Percentiles rank a stretch among this genome's conserved stretches.
Conservation (phyloP, 2,888 invertebrate species). For the Hemistola chrysoprasaria region DNA sequence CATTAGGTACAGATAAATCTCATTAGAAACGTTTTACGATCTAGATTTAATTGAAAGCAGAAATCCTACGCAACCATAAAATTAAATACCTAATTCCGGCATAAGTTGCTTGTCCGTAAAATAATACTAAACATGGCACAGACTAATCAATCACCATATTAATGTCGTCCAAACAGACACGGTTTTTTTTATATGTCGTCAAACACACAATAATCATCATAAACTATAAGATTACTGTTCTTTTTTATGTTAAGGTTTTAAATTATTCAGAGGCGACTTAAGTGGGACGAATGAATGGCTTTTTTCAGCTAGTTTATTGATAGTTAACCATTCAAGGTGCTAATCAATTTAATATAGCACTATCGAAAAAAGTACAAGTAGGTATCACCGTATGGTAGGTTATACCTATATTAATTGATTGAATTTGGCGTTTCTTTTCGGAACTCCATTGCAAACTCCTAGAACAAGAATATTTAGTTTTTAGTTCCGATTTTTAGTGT, state of each 20-base stretch:
- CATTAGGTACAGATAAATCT: conserved; percentile 32
- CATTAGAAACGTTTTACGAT: conserved; percentile 41
- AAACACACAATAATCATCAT: conserved; percentile 40
- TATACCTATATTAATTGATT: too few species aligned
- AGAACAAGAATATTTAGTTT: too few species aligned
- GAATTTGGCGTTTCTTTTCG: too few species aligned
- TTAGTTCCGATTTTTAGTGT: too few species aligned
- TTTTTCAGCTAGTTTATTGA: conserved; percentile 29
- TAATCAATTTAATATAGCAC: conserved; percentile 9
- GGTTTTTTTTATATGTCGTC: conserved; percentile 39
- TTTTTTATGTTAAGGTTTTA: conserved; percentile 32
- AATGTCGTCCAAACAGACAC: conserved; percentile 36
- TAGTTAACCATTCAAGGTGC: neutral
- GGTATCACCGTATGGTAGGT: too few species aligned
- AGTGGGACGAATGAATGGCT: conserved; percentile 31
- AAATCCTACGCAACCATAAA: conserved; percentile 40
- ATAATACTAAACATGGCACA: conserved; percentile 37
- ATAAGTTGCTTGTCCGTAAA: conserved; percentile 44
- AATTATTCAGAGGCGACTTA: conserved; percentile 30
- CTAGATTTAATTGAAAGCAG: conserved; percentile 48
- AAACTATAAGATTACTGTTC: conserved; percentile 38
- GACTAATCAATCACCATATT: conserved; percentile 39
- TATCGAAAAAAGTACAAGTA: too few species aligned
- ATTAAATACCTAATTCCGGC: conserved; percentile 41
- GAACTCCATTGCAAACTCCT: too few species aligned